Evolutionary conservation across 2,888 invertebrate species (phyloP), one percentile per base, ranked within the genome.

Genomic region (Drosophila histrio): DNA sequence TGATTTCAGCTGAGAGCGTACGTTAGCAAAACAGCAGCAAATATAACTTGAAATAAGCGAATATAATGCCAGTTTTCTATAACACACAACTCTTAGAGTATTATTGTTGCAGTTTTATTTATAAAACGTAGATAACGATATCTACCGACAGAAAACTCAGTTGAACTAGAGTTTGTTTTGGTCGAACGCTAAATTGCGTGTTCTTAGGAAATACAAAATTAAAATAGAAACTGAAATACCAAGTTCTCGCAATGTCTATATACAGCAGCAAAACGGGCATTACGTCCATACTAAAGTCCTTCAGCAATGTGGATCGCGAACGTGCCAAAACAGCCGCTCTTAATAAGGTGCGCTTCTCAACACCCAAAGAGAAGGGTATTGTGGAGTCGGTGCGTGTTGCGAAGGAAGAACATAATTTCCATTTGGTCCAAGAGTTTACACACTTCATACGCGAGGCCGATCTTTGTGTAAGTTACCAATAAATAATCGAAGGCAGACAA

Each of bases 311-410:
- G 1, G 90, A 91, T 41, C 85, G 91, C 2, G 91, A 91, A 28
- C 89, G 87, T n/a, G 72, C 86, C 0, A 91, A 91, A 57, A 73
- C 64, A 54, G 81, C 86, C 1, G 79, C 85, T 3, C 75, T 90
- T 3, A 91, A 91, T 71, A 91, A 89, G 64, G 91, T 91, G 2
- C 87, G 91, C 6, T 91, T 91, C 52, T 66, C 83, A 3, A 79
- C 86, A 32, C 87, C 90, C 0, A 89, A 88, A 46, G 80, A 85
- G 32, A 89, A 88, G 54, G 89, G 90, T 3, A 57, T 91, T 0
- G 17, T 62, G 0, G 85, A 85, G 26, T 88, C 85, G 0, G 79
- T 91, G 0, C 81, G 85, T 7, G 71, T 78, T 3, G 90, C 88
- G 0, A 28, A 79, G 0, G 82, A 89, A 1, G 67, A 75, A 3